Evolutionary conservation across 2,888 invertebrate genomes (phyloP).

Genomic region (Andrena dorsata): DNA sequence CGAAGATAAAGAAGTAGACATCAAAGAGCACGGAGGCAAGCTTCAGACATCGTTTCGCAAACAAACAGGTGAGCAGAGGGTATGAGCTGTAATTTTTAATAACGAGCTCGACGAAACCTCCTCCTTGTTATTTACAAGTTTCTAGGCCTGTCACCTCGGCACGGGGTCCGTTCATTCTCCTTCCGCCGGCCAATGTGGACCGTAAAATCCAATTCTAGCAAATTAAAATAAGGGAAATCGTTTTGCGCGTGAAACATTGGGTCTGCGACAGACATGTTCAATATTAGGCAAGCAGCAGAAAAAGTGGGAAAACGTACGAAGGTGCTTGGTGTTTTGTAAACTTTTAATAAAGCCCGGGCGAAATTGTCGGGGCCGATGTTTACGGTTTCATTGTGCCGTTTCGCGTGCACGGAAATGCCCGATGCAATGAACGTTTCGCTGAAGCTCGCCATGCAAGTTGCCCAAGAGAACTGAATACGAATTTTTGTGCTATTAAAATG

Average conservation of each 20-base stretch:
- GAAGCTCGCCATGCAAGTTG: background rate
- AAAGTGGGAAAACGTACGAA: background rate
- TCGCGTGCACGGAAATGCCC: conserved; percentile 18
- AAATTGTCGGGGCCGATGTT: conserved; percentile 41
- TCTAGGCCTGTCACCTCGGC: background rate
- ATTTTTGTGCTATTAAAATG: background rate
- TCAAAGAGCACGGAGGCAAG: background rate
- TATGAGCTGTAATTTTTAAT: conserved; percentile 4
- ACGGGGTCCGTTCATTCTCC: conserved; percentile 9
- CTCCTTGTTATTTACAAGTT: conserved; percentile 20
- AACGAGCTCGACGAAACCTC: background rate
- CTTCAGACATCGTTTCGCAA: background rate
- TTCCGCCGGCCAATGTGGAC: background rate
- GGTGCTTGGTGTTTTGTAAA: conserved; percentile 27
- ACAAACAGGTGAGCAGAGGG: background rate
- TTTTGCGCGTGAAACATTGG: background rate
- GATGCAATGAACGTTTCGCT: conserved; percentile 17
- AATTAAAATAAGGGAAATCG: conserved; percentile 28
- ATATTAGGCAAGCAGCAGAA: background rate
- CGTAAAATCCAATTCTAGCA: conserved; percentile 41
- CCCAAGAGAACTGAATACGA: background rate
- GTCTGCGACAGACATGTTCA: background rate
- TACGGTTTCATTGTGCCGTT: conserved; percentile 40
- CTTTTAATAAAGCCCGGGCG: conserved; percentile 53
- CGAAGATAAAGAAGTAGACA: too few relatives aligned